Evolutionary conservation across 1,140 invertebrate genomes (phyloP).

Genomic region (Hyphantria cunea): DNA sequence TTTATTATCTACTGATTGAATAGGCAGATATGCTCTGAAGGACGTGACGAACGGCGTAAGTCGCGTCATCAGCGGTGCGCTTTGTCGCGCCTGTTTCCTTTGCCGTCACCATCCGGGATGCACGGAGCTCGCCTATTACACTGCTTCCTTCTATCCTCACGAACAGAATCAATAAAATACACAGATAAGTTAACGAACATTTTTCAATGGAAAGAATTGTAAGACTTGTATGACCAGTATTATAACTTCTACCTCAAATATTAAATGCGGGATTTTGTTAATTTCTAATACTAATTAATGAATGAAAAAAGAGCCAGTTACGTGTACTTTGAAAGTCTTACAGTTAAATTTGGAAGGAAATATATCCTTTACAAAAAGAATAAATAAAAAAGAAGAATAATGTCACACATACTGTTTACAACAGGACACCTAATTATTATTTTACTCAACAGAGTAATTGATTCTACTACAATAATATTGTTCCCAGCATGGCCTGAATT

Average conservation of each 20-base stretch:
- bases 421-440: not conserved
- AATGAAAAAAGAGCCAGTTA: too few species aligned
- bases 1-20: not conserved
- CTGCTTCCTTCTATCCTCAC: conserved; percentile 48
- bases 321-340: too few species aligned
- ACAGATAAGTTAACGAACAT: too few species aligned
- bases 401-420: not conserved
- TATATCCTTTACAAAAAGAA: too few species aligned
- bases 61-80: conserved; percentile 35
- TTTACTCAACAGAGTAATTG: not conserved
- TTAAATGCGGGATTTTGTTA: too few species aligned
- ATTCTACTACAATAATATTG: conserved; percentile 12
- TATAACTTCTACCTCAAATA: too few species aligned
- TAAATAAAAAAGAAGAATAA: too few species aligned
- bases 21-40: conserved; percentile 4
- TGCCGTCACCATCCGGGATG: conserved; percentile 47
- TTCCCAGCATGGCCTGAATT: conserved; percentile 22
- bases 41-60: conserved; percentile 20
- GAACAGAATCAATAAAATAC: conserved; percentile 21
- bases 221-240: too few species aligned
- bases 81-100: conserved; percentile 50
- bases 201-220: too few species aligned
- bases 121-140: conserved; percentile 40
- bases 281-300: too few species aligned
- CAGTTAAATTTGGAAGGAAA: not conserved